Base-by-base conservation (phyloP, 2,113 vertebrate species). In the Rhinoptilus africanus region DNA sequence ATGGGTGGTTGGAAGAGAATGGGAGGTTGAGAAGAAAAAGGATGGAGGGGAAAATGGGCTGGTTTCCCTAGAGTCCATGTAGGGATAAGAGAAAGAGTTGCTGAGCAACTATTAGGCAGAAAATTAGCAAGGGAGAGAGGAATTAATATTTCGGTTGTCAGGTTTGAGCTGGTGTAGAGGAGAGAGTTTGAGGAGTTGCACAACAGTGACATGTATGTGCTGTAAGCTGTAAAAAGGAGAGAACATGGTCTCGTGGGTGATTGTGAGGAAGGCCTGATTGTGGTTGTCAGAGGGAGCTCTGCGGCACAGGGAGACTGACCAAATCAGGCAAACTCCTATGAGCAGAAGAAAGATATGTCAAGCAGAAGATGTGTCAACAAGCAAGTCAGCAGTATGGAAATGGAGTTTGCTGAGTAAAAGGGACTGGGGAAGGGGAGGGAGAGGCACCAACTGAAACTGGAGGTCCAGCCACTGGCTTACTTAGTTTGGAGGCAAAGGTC, bases 151-250 rank as follows among this genome's bases (percentile, higher is more conserved):
- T 10, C 0, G 3, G 30, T 41, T 83, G 20, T 63, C 39, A 47
- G 4, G 60, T 72, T 62, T 82, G 30, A 86, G 45, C 30, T 81
- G 59, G 6, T 21, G 5, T 47, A 45, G 43, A 68, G 56, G 30
- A 48, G 35, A 14, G 39, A 22, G 32, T 22, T 28, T 51, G 88
- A 74, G 59, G 66, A 85, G 19, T 9, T 66, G 30, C 20, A 30
- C 19, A 37, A 5, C 43, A 41, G 19, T 43, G 76, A 72, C 4
- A 1, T 0, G 2, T 5, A 1, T 22, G 2, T 51, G 20, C 34
- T 53, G 41, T 37, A 12, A 73, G 24, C 28, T 47, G 24, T 69
- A 21, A 41, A 62, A 71, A 34, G 26, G 22, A 27, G 51, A 28
- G 21, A 71, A 14, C 13, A 28, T 30, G 30, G 24, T 69, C 21